A percentile compares a stretch with the other conserved stretches of the same genome.
Conservation (phyloP, 2,888 invertebrate species). For the Empis stercorea region DNA sequence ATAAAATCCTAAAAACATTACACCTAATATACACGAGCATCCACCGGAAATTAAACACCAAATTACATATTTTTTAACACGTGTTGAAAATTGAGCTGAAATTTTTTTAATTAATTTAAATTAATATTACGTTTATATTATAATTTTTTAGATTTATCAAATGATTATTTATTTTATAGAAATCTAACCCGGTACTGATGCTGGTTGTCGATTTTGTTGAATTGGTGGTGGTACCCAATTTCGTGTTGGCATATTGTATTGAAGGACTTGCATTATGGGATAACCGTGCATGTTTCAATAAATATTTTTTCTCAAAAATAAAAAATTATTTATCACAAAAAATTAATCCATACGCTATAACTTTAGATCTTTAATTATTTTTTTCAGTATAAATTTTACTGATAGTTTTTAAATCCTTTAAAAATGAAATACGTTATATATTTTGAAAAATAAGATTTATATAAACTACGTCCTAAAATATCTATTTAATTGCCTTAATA, state of each 20-base stretch:
- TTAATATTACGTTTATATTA: no score
- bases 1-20: constrained; percentile 62
- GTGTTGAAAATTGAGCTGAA: constrained; percentile 33
- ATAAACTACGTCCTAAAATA: no score
- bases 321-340: no score
- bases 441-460: no score
- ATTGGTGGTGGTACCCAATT: constrained; percentile 32
- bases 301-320: no score
- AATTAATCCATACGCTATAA: no score
- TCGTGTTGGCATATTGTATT: constrained; percentile 43
- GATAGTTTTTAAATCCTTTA: no score
- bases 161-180: no score
- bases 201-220: constrained; percentile 25
- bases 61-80: constrained; percentile 57
- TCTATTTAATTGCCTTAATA: no score
- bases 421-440: no score
- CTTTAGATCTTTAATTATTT: no score
- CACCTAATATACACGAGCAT: constrained; percentile 57
- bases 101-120: constrained; percentile 10
- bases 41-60: constrained; percentile 67
- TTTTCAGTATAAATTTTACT: no score
- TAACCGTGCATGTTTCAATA: constrained; percentile 40
- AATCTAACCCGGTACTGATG: constrained; percentile 11
- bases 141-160: not conserved
- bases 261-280: constrained; percentile 52